These are phyloP conservation scores for Zaprionus taronus DNA, from an alignment of 1,140 invertebrate species.

Conservation along the genomic window DNA sequence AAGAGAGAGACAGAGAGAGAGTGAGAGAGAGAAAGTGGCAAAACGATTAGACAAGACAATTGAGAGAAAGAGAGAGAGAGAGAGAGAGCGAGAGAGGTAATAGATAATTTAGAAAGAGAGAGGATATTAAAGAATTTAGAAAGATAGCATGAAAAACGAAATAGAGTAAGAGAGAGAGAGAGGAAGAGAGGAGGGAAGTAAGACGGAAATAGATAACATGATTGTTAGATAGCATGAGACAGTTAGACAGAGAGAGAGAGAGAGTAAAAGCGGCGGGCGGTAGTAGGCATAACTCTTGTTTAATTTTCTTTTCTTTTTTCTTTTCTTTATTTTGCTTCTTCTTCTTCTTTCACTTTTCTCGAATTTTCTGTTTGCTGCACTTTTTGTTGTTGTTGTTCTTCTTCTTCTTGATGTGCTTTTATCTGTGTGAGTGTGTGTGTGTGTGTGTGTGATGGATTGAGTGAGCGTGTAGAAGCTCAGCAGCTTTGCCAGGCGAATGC, in stretches of 20 bases:
- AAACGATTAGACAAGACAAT: slow-evolving; percentile 49
- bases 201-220: not conserved
- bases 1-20: slow-evolving; percentile 24
- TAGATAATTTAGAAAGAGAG: slow-evolving; percentile 33
- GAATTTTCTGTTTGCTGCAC: slow-evolving; percentile 46
- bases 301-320: slow-evolving; percentile 46
- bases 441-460: slow-evolving; percentile 32
- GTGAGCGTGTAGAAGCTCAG: slow-evolving; percentile 21
- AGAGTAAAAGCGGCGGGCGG: slow-evolving; percentile 77
- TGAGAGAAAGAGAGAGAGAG: slow-evolving; percentile 17
- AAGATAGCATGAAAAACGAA: slow-evolving; percentile 46
- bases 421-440: slow-evolving; percentile 46
- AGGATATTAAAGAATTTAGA: slow-evolving; percentile 42
- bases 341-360: slow-evolving; percentile 33
- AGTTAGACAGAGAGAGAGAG: slow-evolving; percentile 57
- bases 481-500: slow-evolving; percentile 9
- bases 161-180: slow-evolving; percentile 47
- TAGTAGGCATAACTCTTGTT: slow-evolving; percentile 78
- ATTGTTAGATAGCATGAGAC: slow-evolving; percentile 42
- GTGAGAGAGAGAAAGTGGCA: slow-evolving; percentile 34
- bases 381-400: slow-evolving; percentile 45
- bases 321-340: slow-evolving; percentile 38
- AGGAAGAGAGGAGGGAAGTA: slow-evolving; percentile 25
- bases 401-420: slow-evolving; percentile 39
- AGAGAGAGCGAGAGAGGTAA: slow-evolving; percentile 14